Evolutionary conservation across 2,888 invertebrate genomes (phyloP).

Genomic region (Hybos culiciformis): DNA sequence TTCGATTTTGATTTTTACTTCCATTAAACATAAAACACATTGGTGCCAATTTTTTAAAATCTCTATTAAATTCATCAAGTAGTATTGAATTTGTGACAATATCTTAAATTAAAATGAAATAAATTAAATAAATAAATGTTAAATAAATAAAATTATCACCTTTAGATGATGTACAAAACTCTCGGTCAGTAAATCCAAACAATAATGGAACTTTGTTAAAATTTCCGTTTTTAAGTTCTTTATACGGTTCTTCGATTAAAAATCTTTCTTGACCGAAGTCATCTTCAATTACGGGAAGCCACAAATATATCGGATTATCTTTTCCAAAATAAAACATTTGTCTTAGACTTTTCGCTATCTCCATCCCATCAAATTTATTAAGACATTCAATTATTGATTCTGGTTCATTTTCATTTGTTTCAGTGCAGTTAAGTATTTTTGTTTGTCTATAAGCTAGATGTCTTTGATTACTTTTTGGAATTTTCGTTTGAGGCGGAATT

Average conservation of each 20-base stretch:
- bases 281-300: conserved; percentile 39
- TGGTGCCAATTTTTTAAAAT: conserved; percentile 39
- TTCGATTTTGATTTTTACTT: conserved; percentile 20
- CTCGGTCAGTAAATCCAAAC: conserved; percentile 38
- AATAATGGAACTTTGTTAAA: conserved; percentile 38
- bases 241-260: conserved; percentile 35
- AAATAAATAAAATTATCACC: conserved; percentile 22
- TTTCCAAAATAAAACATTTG: conserved; percentile 21
- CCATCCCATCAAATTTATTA: conserved; percentile 20
- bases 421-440: conserved; percentile 34
- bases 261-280: conserved; percentile 38
- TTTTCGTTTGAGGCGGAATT: conserved; percentile 20
- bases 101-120: conserved; percentile 9
- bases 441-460: conserved; percentile 38
- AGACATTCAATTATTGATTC: conserved; percentile 37
- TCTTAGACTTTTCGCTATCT: conserved; percentile 17
- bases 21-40: conserved; percentile 39
- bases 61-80: conserved; percentile 30
- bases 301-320: conserved; percentile 26
- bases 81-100: conserved; percentile 30
- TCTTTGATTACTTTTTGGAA: conserved; percentile 33
- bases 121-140: neutral
- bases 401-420: conserved; percentile 24
- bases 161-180: conserved; percentile 35
- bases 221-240: conserved; percentile 30